These are phyloP conservation scores for Galendromus occidentalis DNA, from an alignment of 1,140 invertebrate species.

Conservation along the genomic window DNA sequence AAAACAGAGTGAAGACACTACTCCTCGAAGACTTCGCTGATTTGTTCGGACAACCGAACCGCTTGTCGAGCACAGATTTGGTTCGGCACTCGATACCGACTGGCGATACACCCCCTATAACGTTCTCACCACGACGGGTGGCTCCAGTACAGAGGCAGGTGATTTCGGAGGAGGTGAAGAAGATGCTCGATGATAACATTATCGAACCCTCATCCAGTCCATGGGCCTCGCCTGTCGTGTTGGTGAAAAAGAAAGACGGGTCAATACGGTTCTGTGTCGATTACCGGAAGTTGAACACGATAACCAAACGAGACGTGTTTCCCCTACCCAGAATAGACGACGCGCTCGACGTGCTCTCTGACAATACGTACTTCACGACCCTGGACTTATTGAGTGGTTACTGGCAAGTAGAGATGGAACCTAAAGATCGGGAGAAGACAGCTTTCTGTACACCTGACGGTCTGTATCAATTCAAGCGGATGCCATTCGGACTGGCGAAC, in stretches of 20 bases:
- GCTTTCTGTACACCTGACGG: constrained; percentile 10
- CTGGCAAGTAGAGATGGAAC: constrained; percentile 15
- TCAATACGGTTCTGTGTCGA: too few relatives aligned
- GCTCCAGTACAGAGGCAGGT: too few relatives aligned
- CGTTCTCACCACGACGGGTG: too few relatives aligned
- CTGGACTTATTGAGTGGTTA: constrained; percentile 15
- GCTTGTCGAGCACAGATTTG: too few relatives aligned
- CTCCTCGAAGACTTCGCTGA: too few relatives aligned
- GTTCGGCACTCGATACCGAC: too few relatives aligned
- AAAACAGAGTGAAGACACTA: too few relatives aligned
- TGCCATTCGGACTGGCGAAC: background rate
- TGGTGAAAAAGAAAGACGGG: background rate
- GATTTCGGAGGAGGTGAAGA: constrained; percentile 12
- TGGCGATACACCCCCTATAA: too few relatives aligned
- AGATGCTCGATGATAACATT: background rate
- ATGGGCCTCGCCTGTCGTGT: constrained; percentile 8
- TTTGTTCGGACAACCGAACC: too few relatives aligned
- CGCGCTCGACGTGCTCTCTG: constrained; percentile 13
- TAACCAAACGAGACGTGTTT: constrained; percentile 7
- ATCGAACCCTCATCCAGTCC: constrained; percentile 6
- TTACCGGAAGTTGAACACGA: background rate
- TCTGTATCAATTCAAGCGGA: background rate
- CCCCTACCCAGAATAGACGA: constrained; percentile 17
- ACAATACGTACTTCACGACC: constrained; percentile 15
- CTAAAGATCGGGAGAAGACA: constrained; percentile 13